These are phyloP conservation scores for Cherax destructor DNA, from an alignment of 1,140 invertebrate genomes.

Conservation along the genomic window DNA sequence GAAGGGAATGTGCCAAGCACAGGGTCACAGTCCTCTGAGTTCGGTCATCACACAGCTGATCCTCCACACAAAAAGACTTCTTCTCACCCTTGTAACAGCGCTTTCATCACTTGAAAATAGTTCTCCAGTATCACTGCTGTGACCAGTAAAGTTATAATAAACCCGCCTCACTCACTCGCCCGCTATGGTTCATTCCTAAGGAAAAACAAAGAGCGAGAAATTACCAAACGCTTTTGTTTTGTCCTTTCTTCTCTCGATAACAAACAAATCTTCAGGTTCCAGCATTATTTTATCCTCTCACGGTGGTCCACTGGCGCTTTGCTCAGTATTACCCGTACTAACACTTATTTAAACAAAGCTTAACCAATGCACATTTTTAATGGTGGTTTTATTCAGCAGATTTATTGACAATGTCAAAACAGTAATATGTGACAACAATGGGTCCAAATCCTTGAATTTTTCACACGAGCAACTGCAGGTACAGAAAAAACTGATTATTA, in stretches of 20 bases:
- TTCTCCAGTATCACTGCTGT: background rate
- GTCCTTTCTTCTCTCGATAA: constrained; percentile 64
- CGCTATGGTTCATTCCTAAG: background rate
- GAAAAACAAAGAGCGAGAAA: constrained; percentile 32
- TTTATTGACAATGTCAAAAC: constrained; percentile 1
- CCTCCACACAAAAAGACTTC: constrained; percentile 48
- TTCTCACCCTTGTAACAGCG: background rate
- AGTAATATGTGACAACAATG: background rate
- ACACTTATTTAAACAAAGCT: background rate
- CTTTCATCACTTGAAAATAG: background rate
- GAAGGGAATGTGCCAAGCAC: constrained; percentile 23
- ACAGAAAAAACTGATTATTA: constrained; percentile 37
- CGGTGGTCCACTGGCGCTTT: background rate
- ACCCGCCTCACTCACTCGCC: background rate
- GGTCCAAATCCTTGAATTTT: constrained; percentile 12
- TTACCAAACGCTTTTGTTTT: constrained; percentile 59
- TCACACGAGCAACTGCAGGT: background rate
- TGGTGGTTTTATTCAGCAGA: constrained; percentile 23
- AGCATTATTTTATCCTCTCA: constrained; percentile 43
- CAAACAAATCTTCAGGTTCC: constrained; percentile 63
- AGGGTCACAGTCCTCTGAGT: constrained; percentile 52
- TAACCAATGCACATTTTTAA: background rate
- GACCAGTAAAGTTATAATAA: background rate
- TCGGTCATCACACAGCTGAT: constrained; percentile 60
- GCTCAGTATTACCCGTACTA: background rate